Base-by-base conservation (phyloP, 2,797 vertebrate species). In the Etheostoma perlongum region DNA sequence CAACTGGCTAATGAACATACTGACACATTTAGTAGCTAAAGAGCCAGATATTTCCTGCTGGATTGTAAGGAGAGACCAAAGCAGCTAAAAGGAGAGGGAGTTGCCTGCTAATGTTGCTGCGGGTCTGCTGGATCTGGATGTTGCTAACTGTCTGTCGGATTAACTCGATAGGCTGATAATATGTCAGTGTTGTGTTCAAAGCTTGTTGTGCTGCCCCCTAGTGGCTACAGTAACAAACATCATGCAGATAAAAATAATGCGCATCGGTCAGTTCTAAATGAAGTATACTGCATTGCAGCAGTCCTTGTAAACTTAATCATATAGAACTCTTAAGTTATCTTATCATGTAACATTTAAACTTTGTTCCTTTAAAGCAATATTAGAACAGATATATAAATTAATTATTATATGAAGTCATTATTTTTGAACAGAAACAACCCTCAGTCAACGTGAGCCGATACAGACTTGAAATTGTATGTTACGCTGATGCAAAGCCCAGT, bases 391-490 rank as follows among this genome's bases (percentile, higher is more conserved):
- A n/a, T 47, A 30, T 19, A 19, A 51, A 51, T 65, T 2, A 16
- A 46, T 30, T 30, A 30, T 30, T 30, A 30, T 30, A 30, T 30
- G 5, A 30, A 30, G 30, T 30, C 10, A 19, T 82, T 59, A 57
- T 51, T 51, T 51, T 23, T 57, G n/a, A 59, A 46, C n/a, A 27
- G 72, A 59, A 64, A 63, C 30, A 64, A 60, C 54, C 21, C 7
- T 30, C 49, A 42, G 12, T 51, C 25, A 51, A 47, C 62, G n/a
- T 36, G 19, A 48, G 30, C 19, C 36, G 16, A 18, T 23, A 57
- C 57, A 49, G 30, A 70, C 55, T 60, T 58, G 40, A 67, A 63
- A 81, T 67, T 33, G 25, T 33, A 67, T 57, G 62, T 62, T 36
- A 58, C 4, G 1, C 36, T 55, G 23, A 72, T 33, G 23, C 36